Evolutionary conservation across 23 tunicate genomes (phyloP).

Genomic region (Trididemnum nubilum): DNA sequence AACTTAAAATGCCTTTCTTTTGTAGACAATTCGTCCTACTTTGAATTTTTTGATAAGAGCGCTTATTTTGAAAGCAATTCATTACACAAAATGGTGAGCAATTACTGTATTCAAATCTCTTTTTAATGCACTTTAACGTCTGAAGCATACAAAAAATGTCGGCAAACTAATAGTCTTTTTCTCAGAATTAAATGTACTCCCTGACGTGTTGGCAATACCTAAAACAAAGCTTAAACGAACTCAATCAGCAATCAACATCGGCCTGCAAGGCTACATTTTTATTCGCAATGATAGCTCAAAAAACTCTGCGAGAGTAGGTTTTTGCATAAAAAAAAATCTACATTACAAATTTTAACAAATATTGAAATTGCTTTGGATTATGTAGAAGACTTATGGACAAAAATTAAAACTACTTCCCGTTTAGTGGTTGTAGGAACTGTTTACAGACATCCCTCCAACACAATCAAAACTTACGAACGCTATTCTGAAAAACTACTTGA

Average conservation of each 20-base stretch:
- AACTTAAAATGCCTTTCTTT: not conserved
- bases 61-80: not conserved
- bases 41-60: not conserved
- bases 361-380: not conserved
- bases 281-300: not conserved
- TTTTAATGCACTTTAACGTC: not conserved
- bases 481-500: not conserved
- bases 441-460: not conserved
- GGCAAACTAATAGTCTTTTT: not conserved
- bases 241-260: not conserved
- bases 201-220: not conserved
- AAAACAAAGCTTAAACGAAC: not conserved
- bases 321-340: not conserved
- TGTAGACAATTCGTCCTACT: not conserved
- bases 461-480: not conserved
- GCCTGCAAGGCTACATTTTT: not conserved
- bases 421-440: not conserved
- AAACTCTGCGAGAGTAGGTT: not conserved
- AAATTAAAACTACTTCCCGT: not conserved
- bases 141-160: not conserved
- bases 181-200: not conserved
- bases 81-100: not conserved
- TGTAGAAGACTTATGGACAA: not conserved
- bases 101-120: too few relatives aligned
- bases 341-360: not conserved